Evolutionary conservation across 2,888 invertebrate genomes (phyloP), one percentile per base, ranked within the genome.

Genomic region (Rhingia rostrata): DNA sequence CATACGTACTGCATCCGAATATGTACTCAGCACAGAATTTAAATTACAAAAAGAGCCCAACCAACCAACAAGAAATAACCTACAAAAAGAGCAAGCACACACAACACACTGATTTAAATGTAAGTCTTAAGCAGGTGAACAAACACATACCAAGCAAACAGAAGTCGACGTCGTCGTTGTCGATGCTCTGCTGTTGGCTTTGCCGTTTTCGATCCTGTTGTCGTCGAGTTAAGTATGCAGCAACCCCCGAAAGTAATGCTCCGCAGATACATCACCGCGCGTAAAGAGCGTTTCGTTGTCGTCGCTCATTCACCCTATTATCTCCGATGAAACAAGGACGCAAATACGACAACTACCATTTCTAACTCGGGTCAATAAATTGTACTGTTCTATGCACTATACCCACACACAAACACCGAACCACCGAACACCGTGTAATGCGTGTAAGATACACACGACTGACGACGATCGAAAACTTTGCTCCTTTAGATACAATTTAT

Each of bases 251-350:
- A 80, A 72, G 78, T 69, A 79, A 79, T 83, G 73, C 79, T 79
- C 67, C 64, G 69, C 69, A 80, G 69, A 84, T 74, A 80, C 74
- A 80, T 84, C 83, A 79, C 69, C 72, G 78, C 49, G 53, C 49
- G 39, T 32, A 37, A 3, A 14, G 43, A 67, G 14, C 9, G 41
- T 22, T 10, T 9, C 51, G 77, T 53, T 22, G 51, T 61, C 81
- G 75, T 61, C 78, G 83, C 79, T 75, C 79, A 84, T 83, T 86
- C 86, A 84, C 86, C 83, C 79, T 84, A 80, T 84, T 80, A 80
- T 74, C 74, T 70, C 58, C 61, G 64, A 75, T 84, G 75, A 45
- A 84, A 80, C 84, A 84, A 84, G 84, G 84, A 84, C 84, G 70
- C 74, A 80, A 64, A 84, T 64, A 63, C 73, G 47, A 63, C 64